A percentile compares a stretch with the other conserved stretches of the same genome.
Evolutionary conservation across 2,888 invertebrate species (phyloP).

Genomic region (Troides oblongomaculatus): DNA sequence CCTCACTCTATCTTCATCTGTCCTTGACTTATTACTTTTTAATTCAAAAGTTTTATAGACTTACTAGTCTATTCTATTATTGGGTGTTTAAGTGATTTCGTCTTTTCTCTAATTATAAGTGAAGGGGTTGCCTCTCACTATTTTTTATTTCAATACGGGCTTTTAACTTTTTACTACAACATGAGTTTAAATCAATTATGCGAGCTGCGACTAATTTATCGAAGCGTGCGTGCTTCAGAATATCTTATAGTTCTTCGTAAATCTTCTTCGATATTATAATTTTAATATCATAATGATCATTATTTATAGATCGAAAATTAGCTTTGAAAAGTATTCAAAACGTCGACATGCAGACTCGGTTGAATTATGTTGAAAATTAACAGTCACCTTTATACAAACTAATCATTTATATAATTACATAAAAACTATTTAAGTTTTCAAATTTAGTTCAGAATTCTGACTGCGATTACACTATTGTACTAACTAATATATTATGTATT

Average conservation of each 20-base stretch:
- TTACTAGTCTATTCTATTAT: background rate
- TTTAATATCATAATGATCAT: background rate
- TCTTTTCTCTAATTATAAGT: conserved; percentile 2
- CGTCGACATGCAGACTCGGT: no score
- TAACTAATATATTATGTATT: no score
- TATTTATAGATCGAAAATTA: background rate
- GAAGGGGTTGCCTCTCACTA: background rate
- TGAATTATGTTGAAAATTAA: no score
- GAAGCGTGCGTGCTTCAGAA: background rate
- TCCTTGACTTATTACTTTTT: background rate
- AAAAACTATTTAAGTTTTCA: no score
- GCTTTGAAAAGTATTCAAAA: background rate
- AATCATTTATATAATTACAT: no score
- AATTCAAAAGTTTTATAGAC: background rate
- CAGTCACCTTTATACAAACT: no score
- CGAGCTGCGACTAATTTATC: background rate
- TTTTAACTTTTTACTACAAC: background rate
- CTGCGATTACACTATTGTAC: no score
- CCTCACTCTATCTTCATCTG: background rate
- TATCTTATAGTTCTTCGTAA: background rate
- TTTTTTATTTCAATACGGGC: conserved; percentile 9
- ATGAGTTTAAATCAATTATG: background rate
- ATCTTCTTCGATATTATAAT: background rate
- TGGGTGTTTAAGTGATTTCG: background rate
- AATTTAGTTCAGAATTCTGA: no score